A percentile compares a stretch with the other conserved stretches of the same genome.
phyloP scores from a whole-genome alignment of 2,888 invertebrate genomes.

The Thereva nobilitata region DNA sequence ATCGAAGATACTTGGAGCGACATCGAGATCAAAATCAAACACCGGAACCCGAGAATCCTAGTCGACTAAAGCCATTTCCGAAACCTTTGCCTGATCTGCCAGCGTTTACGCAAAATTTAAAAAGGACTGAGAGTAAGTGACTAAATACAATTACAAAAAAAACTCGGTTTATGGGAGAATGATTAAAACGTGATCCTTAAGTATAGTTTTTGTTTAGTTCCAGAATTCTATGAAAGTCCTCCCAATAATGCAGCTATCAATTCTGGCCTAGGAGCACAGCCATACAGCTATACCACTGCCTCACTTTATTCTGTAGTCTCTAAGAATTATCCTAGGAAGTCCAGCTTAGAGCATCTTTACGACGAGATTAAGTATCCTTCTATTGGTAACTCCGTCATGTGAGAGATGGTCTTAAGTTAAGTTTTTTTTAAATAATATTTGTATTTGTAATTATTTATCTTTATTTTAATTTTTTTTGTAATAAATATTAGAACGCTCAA shows the following conservation, averaged over 20 bases:
- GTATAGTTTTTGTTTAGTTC: conserved; percentile 40
- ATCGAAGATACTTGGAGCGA: conserved; percentile 42
- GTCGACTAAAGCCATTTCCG: conserved; percentile 35
- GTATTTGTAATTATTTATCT: neutral
- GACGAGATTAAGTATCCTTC: conserved; percentile 55
- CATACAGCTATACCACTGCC: conserved; percentile 50
- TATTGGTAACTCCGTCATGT: conserved; percentile 27
- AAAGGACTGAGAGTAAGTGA: conserved; percentile 52
- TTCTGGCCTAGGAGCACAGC: conserved; percentile 37
- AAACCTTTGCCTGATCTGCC: conserved; percentile 55
- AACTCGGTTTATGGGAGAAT: neutral
- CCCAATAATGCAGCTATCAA: conserved; percentile 51
- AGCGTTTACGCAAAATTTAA: conserved; percentile 49
- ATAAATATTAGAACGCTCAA: no score
- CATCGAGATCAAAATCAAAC: neutral
- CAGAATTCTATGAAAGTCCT: conserved; percentile 56
- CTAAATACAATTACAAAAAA: conserved; percentile 36
- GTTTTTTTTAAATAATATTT: conserved; percentile 2
- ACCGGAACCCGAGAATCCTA: neutral
- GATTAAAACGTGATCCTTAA: neutral
- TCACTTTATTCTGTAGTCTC: conserved; percentile 53
- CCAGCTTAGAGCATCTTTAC: conserved; percentile 55
- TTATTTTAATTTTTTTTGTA: neutral
- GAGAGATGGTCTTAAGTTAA: neutral
- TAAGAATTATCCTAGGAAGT: conserved; percentile 53